phyloP scores from a whole-genome alignment of 2,113 vertebrate genomes.

The Machaerirhynchus nigripectus region DNA sequence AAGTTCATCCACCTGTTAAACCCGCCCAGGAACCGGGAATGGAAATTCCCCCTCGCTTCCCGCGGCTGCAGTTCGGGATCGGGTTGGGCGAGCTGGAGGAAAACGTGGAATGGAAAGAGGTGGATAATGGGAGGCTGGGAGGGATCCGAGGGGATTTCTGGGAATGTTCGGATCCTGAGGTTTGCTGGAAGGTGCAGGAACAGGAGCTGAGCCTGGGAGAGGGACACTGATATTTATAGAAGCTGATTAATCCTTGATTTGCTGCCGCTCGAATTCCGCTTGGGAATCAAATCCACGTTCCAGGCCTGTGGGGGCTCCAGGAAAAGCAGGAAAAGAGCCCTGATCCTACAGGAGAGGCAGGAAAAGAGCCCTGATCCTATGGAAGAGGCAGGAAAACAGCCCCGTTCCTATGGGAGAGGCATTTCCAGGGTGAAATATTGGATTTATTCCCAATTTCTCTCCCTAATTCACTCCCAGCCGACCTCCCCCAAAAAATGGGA shows the following conservation, averaged over 20 bases:
- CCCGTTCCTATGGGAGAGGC: not conserved
- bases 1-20: conserved; percentile 62
- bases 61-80: not conserved
- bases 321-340: not conserved
- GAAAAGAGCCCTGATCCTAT: not conserved
- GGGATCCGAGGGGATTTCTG: not conserved
- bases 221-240: conserved; percentile 7
- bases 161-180: not conserved
- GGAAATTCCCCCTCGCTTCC: conserved; percentile 15
- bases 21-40: conserved; percentile 4
- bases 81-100: not conserved
- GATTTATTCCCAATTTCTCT: not conserved
- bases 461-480: not conserved
- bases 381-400: not conserved
- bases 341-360: not conserved
- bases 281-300: not conserved
- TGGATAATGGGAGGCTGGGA: not conserved
- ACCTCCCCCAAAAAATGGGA: fast-evolving
- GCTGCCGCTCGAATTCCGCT: not conserved
- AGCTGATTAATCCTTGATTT: not conserved
- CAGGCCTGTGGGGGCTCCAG: not conserved
- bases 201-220: not conserved
- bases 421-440: not conserved
- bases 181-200: not conserved
- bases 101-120: not conserved